Conservation (phyloP, 2,113 vertebrate genomes). For the Lathamus discolor region DNA sequence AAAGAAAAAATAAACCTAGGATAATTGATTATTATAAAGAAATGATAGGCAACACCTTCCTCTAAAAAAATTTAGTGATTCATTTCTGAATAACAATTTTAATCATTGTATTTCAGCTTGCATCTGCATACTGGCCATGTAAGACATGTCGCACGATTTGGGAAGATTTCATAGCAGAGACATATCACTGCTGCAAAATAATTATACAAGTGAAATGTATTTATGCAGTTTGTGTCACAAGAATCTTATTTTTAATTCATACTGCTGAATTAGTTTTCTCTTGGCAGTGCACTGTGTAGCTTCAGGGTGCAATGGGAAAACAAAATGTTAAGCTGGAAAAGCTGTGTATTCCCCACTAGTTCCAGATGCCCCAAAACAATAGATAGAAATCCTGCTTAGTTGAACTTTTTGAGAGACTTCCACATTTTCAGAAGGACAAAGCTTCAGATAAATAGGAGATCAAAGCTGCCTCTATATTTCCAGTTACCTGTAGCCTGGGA, state of each 20-base stretch:
- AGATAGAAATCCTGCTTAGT: conserved; percentile 10
- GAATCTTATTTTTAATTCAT: conserved; percentile 65
- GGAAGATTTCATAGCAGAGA: conserved; percentile 8
- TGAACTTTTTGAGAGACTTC: conserved; percentile 21
- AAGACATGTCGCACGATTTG: background rate
- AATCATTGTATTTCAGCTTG: background rate
- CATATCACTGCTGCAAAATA: conserved; percentile 20
- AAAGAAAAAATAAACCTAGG: background rate
- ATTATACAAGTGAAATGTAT: conserved; percentile 42
- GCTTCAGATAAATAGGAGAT: background rate
- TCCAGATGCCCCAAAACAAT: conserved; percentile 63
- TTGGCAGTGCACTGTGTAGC: conserved; percentile 53
- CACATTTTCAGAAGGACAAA: background rate
- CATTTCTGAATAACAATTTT: background rate
- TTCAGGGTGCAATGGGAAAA: conserved; percentile 63
- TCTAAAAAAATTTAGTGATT: background rate
- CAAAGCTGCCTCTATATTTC: background rate
- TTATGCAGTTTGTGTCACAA: conserved; percentile 49
- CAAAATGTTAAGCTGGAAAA: conserved; percentile 47
- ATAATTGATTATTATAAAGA: background rate
- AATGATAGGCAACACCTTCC: background rate
- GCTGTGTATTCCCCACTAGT: conserved; percentile 46
- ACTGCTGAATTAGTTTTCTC: conserved; percentile 52
- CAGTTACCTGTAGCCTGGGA: background rate
- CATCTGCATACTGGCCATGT: background rate